Evolutionary conservation across 2,888 invertebrate genomes (phyloP).

Genomic region (Amphiduros pacificus): DNA sequence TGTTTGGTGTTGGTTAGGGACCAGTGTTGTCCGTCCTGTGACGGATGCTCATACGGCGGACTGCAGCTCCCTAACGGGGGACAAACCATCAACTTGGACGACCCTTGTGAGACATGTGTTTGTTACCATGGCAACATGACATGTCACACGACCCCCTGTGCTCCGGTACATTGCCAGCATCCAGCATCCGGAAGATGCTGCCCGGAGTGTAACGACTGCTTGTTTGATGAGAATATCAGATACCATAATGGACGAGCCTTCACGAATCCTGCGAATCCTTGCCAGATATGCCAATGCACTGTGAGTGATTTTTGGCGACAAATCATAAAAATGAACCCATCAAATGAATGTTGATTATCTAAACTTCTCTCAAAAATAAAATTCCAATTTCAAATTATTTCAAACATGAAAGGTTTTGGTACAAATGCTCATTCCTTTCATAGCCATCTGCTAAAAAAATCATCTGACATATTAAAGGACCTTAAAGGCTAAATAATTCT

Average conservation of each 20-base stretch:
- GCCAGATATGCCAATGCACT: too few species aligned
- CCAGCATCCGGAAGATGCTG: slow-evolving; percentile 25
- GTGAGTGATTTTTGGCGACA: too few species aligned
- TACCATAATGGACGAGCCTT: neutral
- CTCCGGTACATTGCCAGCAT: slow-evolving; percentile 34
- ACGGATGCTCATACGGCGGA: neutral
- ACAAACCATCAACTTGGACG: neutral
- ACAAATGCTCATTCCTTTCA: too few species aligned
- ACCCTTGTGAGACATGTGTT: slow-evolving; percentile 34
- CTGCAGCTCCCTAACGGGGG: too few species aligned
- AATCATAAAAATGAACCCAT: too few species aligned
- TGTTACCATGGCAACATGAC: slow-evolving; percentile 32
- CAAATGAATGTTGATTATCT: too few species aligned
- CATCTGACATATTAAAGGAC: too few species aligned
- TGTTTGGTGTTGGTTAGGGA: neutral
- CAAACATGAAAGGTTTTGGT: too few species aligned
- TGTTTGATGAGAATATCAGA: neutral
- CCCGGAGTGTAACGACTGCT: neutral
- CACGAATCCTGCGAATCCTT: neutral
- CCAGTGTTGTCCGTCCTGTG: neutral
- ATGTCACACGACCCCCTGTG: slow-evolving; percentile 32
- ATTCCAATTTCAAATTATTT: too few species aligned
- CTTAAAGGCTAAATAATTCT: too few species aligned
- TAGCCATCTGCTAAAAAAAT: too few species aligned
- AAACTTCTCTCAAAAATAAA: too few species aligned